Base-by-base conservation (phyloP, 2,888 invertebrate genomes). In the Octodonta nipae region DNA sequence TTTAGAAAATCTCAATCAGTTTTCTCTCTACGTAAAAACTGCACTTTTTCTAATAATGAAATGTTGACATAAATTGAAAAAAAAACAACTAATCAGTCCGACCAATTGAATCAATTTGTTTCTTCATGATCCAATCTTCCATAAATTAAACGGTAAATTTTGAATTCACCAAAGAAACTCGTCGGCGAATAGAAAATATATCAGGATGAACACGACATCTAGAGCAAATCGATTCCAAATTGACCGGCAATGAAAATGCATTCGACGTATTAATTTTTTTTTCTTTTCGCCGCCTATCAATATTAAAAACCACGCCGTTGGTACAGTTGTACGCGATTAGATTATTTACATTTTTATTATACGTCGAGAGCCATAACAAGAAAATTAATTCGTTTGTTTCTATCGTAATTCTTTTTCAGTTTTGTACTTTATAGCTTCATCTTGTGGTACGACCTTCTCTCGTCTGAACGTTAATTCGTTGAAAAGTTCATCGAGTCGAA, bases 341-440 rank as follows among this genome's bases (percentile, higher is more conserved):
- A 35, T 24, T 33, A 47, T 52, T 49, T 50, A 48, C 50, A 52
- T 50, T 52, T 53, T 54, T 51, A 50, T 54, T 44, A 40, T 36
- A 34, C 41, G 40, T 4, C 41, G 44, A 44, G 46, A 47, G 44
- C 51, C 51, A 49, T 52, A 51, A 45, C 42, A 44, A 49, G 49
- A 46, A 48, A 50, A 51, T 50, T 49, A 46, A 51, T 51, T 50
- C 46, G 30, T 32, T 14, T 36, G 36, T 38, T 35, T 38, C 33
- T 38, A 37, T 43, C 45, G 47, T 46, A 50, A 46, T 40, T 46
- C 46, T 40, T n/a, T n/a, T 42, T 4, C 30, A 39, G 43, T 41
- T 47, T 43, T 39, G 46, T 47, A 37, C 38, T 51, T 51, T 52
- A 50, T 50, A 41, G 44, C 50, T 51, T 49, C 42, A 51, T 52